Percentiles rank a stretch among this genome's conserved stretches.
phyloP scores from a whole-genome alignment of 2,888 invertebrate species.

The Calliopum simillimum region DNA sequence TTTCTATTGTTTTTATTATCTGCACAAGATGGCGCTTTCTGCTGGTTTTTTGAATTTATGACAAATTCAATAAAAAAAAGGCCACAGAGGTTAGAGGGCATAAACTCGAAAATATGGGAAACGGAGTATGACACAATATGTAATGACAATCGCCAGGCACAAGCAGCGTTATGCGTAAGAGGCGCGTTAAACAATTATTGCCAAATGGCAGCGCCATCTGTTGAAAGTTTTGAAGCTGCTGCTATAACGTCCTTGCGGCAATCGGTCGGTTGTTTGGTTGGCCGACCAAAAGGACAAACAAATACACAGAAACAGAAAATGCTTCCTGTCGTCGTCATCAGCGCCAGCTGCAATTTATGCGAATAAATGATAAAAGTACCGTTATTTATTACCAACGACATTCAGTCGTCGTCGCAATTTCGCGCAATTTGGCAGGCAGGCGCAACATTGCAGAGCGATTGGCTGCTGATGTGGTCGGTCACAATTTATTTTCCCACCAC shows the following conservation, averaged over 20 bases:
- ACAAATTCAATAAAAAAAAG: background rate
- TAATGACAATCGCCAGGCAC: constrained; percentile 12
- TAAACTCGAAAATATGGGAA: background rate
- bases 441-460: background rate
- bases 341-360: constrained; percentile 48
- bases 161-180: constrained; percentile 10
- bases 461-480: background rate
- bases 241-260: background rate
- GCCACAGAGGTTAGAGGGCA: background rate
- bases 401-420: constrained; percentile 39
- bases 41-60: constrained; percentile 7
- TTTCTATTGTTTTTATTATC: background rate
- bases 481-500: constrained; percentile 20
- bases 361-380: constrained; percentile 63
- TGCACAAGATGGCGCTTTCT: constrained; percentile 1
- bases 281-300: background rate
- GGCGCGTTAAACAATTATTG: constrained; percentile 52
- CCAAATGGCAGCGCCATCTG: constrained; percentile 57
- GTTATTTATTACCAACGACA: constrained; percentile 61
- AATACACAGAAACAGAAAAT: background rate
- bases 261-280: background rate
- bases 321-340: background rate
- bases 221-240: constrained; percentile 11
- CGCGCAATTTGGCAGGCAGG: constrained; percentile 34
- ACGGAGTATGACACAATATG: background rate